Percentiles rank a stretch among this genome's conserved stretches.
These are phyloP conservation scores for Gallinago undulata DNA, from an alignment of 2,113 vertebrate species.

Conservation along the genomic window DNA sequence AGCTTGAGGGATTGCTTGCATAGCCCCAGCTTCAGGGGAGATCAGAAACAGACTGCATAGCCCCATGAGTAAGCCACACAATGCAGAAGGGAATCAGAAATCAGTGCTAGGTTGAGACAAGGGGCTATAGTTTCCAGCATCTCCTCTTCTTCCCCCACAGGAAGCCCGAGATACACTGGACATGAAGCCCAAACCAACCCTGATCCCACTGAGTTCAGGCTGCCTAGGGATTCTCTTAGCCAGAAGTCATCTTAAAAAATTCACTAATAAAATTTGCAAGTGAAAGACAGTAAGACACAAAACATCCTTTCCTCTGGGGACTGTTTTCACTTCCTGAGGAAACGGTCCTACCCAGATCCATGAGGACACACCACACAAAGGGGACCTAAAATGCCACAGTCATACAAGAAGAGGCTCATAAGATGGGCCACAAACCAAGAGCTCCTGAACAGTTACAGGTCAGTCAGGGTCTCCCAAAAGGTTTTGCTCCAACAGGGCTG, in stretches of 20 bases:
- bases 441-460: rapidly evolving
- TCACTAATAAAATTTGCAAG: not conserved
- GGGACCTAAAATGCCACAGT: not conserved
- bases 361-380: not conserved
- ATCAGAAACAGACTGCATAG: not conserved
- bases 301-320: not conserved
- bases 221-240: not conserved
- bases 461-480: not conserved
- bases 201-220: not conserved
- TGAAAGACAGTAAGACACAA: not conserved
- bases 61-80: not conserved
- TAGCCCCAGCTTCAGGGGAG: not conserved
- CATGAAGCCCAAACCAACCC: not conserved
- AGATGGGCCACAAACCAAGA: not conserved
- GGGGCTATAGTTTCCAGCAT: not conserved
- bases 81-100: not conserved
- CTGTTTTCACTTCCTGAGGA: not conserved
- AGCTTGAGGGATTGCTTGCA: not conserved
- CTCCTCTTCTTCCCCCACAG: not conserved
- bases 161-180: not conserved
- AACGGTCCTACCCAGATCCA: not conserved
- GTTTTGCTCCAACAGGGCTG: not conserved
- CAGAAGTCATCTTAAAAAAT: not conserved
- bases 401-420: rapidly evolving
- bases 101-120: not conserved